Evolutionary conservation across 2,888 invertebrate species (phyloP).

Genomic region (Hetaerina titia): DNA sequence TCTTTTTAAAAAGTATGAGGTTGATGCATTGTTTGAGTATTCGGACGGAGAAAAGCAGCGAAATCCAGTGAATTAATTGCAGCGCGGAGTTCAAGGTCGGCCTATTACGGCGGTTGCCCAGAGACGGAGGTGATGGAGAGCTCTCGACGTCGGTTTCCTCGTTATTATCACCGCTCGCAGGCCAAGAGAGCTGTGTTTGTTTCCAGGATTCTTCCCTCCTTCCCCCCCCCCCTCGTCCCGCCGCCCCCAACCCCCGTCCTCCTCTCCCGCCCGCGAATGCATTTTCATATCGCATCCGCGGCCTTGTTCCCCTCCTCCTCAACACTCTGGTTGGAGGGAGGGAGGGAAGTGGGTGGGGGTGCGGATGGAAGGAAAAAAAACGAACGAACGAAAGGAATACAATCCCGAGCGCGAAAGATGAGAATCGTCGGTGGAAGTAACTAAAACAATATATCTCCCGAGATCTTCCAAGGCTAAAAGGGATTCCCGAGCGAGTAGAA

Average conservation of each 20-base stretch:
- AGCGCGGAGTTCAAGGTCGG: not conserved
- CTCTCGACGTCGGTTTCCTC: not conserved
- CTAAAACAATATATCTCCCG: conserved; percentile 56
- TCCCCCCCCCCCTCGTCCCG: not conserved
- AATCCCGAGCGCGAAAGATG: conserved; percentile 24
- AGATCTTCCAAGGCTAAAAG: conserved; percentile 52
- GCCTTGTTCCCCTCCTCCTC: not conserved
- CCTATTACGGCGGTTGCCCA: not conserved
- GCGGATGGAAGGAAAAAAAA: not conserved
- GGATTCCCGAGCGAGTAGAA: not conserved
- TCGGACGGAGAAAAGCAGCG: not conserved
- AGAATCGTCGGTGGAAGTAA: conserved; percentile 19
- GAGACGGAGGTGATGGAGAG: not conserved
- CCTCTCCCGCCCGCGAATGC: not conserved
- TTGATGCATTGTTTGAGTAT: not conserved
- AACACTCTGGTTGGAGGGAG: not conserved
- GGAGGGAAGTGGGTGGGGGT: not conserved
- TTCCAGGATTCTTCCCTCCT: not conserved
- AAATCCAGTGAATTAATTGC: not conserved
- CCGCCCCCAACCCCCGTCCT: not conserved
- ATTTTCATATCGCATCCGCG: not conserved
- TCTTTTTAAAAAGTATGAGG: not conserved
- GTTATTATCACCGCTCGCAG: not conserved
- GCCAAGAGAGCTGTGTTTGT: not conserved
- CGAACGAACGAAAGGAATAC: not conserved